These are phyloP conservation scores for Wasmannia auropunctata DNA, from an alignment of 1,140 invertebrate species.

Conservation along the genomic window DNA sequence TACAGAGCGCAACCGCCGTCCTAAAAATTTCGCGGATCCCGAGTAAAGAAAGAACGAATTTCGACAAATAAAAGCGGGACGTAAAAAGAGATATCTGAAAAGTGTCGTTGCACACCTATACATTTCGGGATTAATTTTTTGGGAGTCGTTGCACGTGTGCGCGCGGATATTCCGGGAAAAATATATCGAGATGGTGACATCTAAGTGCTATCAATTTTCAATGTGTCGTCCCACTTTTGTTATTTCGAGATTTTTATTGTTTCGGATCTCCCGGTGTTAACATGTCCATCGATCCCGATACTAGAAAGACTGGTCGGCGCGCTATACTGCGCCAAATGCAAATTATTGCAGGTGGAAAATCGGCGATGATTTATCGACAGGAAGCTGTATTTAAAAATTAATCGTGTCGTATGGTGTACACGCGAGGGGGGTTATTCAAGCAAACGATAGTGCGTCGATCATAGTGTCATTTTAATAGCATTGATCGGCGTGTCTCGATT, in stretches of 20 bases:
- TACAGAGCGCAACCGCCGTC: not conserved
- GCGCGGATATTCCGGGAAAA: not conserved
- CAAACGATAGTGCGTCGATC: slow-evolving; percentile 8
- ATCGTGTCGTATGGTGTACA: not conserved
- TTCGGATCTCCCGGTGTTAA: not conserved
- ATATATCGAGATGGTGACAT: not conserved
- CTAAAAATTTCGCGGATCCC: not conserved
- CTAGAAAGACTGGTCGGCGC: not conserved
- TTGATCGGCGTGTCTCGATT: not conserved
- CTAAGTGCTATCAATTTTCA: not conserved
- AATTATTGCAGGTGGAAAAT: slow-evolving; percentile 5
- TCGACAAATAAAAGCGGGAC: not conserved
- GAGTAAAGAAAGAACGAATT: not conserved
- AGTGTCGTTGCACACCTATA: not conserved
- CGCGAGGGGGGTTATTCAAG: not conserved
- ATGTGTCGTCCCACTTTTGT: not conserved
- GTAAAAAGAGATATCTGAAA: not conserved
- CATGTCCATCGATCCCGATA: not conserved
- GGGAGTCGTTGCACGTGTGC: not conserved
- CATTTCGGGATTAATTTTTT: slow-evolving; percentile 14
- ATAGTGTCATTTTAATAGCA: slow-evolving; percentile 16
- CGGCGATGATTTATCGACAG: slow-evolving; percentile 16
- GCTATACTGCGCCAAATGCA: not conserved
- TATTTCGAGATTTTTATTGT: slow-evolving; percentile 14
- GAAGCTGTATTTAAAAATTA: slow-evolving; percentile 19